These are phyloP conservation scores for Aphaenogaster floridana DNA, from an alignment of 1,140 invertebrate genomes.

Conservation along the genomic window DNA sequence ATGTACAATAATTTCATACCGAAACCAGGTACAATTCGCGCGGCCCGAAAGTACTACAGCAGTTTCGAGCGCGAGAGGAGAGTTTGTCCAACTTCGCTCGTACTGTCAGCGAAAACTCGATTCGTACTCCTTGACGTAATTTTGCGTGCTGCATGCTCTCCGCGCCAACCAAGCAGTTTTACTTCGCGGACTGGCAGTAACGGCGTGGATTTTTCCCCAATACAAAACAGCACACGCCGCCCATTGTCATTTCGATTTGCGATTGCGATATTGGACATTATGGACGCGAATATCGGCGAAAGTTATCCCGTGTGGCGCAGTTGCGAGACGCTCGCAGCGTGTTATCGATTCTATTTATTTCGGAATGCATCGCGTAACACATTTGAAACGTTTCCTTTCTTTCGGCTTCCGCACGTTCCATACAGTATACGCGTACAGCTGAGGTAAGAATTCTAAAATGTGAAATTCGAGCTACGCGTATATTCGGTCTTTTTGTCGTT, in stretches of 20 bases:
- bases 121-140: conserved; percentile 57
- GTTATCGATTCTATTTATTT: conserved; percentile 58
- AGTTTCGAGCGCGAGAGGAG: conserved; percentile 37
- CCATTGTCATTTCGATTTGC: conserved; percentile 46
- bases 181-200: neutral
- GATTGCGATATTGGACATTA: conserved; percentile 37
- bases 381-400: conserved; percentile 5
- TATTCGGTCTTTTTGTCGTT: neutral
- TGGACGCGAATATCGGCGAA: conserved; percentile 22
- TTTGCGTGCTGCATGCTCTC: conserved; percentile 14
- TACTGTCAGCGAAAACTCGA: conserved; percentile 52
- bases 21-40: conserved; percentile 27
- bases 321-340: neutral
- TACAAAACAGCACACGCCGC: conserved; percentile 23
- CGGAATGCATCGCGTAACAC: conserved; percentile 28
- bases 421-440: neutral
- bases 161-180: conserved; percentile 37
- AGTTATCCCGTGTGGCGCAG: conserved; percentile 24
- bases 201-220: conserved; percentile 10
- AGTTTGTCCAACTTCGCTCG: conserved; percentile 45
- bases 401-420: neutral
- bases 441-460: conserved; percentile 45
- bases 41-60: conserved; percentile 23
- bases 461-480: neutral
- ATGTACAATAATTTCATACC: conserved; percentile 54